A percentile compares a stretch with the other conserved stretches of the same genome.
Conservation (phyloP, 2,888 invertebrate species). For the Apamea epomidion region DNA sequence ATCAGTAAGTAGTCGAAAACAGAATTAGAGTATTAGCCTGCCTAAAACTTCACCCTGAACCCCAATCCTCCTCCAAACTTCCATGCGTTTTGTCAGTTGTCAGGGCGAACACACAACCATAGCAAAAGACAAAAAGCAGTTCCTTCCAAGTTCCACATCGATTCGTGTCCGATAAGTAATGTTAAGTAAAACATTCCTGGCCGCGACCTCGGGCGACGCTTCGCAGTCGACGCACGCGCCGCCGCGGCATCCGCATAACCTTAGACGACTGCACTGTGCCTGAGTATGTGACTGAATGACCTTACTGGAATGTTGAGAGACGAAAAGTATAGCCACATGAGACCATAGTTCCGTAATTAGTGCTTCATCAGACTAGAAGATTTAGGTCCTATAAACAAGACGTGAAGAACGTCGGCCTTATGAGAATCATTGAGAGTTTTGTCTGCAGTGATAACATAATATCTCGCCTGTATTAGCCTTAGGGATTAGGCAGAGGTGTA, state of each 20-base stretch:
- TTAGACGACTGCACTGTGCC: slow-evolving; percentile 73
- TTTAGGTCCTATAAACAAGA: neutral
- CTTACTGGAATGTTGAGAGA: slow-evolving; percentile 62
- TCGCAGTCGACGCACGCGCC: slow-evolving; percentile 83
- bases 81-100: neutral
- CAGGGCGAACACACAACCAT: neutral
- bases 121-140: slow-evolving; percentile 30
- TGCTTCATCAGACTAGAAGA: neutral
- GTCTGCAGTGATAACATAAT: neutral
- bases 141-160: slow-evolving; percentile 50
- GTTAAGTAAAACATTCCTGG: slow-evolving; percentile 77
- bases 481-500: neutral
- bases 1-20: neutral
- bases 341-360: slow-evolving; percentile 32
- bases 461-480: neutral
- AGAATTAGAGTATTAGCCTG: neutral
- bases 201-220: slow-evolving; percentile 82
- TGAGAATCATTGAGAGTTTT: neutral
- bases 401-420: neutral
- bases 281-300: slow-evolving; percentile 65
- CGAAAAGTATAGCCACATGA: slow-evolving; percentile 34
- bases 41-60: neutral
- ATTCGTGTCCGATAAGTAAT: slow-evolving; percentile 67
- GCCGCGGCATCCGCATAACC: slow-evolving; percentile 86
- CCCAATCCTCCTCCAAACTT: neutral